phyloP scores from a whole-genome alignment of 2,797 vertebrate genomes.

The Sparidentex hasta region DNA sequence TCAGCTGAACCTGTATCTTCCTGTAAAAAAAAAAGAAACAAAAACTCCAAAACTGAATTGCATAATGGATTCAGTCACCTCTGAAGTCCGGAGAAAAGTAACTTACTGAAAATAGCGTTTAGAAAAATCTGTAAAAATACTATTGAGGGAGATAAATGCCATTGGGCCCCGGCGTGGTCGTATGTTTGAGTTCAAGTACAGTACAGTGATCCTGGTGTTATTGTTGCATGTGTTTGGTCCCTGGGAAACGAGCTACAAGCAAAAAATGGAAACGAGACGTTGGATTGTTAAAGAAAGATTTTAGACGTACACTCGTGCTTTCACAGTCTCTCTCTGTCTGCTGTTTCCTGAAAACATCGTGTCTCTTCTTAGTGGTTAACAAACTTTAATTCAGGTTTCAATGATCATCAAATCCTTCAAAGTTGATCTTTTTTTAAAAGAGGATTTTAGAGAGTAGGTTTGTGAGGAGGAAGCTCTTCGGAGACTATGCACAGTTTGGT shows the following conservation, averaged over 20 bases:
- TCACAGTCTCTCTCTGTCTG: conserved; percentile 44
- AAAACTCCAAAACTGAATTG: conserved; percentile 57
- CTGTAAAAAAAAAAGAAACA: conserved; percentile 41
- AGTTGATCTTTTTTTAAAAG: conserved; percentile 15
- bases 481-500: conserved; percentile 63
- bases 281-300: conserved; percentile 42
- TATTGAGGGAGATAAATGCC: conserved; percentile 26
- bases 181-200: conserved; percentile 69
- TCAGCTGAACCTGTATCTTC: conserved; percentile 73
- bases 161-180: conserved; percentile 28
- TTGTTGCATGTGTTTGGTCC: conserved; percentile 68
- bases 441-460: conserved; percentile 14
- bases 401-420: conserved; percentile 17
- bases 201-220: conserved; percentile 64
- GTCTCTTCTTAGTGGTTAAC: conserved; percentile 10
- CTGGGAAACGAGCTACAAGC: conserved; percentile 60
- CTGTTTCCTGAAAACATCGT: conserved; percentile 25
- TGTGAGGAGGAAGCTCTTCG: conserved; percentile 69
- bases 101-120: conserved; percentile 50
- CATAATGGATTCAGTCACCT: conserved; percentile 71
- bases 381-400: conserved; percentile 25
- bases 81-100: conserved; percentile 30
- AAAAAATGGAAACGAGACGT: conserved; percentile 28
- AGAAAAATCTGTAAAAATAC: conserved; percentile 68
- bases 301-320: conserved; percentile 34